Evolutionary conservation across 2,888 invertebrate species (phyloP), one percentile per base, ranked within the genome.

Genomic region (Saturnia japonica): DNA sequence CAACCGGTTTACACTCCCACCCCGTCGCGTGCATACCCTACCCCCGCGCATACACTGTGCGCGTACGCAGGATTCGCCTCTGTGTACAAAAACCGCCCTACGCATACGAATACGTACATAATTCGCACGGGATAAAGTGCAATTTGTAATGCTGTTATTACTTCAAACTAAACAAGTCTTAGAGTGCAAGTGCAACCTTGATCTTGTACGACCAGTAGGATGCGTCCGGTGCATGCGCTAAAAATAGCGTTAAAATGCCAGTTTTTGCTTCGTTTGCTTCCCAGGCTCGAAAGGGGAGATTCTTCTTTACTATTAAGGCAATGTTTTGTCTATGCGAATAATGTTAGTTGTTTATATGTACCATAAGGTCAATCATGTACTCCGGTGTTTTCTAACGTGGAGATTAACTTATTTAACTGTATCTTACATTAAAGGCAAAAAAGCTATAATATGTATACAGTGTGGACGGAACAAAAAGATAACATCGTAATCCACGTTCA

Each of bases 141-240:
- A 57, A 57, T 57, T 57, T 57, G 57, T 57, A 57, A 25, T 19
- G 57, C 25, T 25, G 25, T 25, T 57, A 25, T 54, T n/a, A 57
- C 25, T 57, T 19, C 25, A 19, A 25, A 57, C 57, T 57, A 57
- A 57, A 57, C 57, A 57, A 57, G 57, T 28, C 57, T 57, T 57
- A 57, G 57, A 25, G 57, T 57, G 66, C 67, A 66, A 66, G 66
- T 85, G 87, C 89, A 92, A 90, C 93, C 93, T 93, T 93, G 93
- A 92, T 93, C 91, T 88, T 91, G 90, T 82, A 84, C 86, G 88
- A 85, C 91, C 91, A 91, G 90, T 91, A 88, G 91, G 91, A 91
- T 88, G 90, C 89, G 87, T 85, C 89, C 88, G 86, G 84, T 82
- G 84, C 84, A 80, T 80, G 80, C 80, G 87, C 91, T 93, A 93